Evolutionary conservation across 2,113 vertebrate genomes (phyloP).

Genomic region (Romanogobio albipinnatus): DNA sequence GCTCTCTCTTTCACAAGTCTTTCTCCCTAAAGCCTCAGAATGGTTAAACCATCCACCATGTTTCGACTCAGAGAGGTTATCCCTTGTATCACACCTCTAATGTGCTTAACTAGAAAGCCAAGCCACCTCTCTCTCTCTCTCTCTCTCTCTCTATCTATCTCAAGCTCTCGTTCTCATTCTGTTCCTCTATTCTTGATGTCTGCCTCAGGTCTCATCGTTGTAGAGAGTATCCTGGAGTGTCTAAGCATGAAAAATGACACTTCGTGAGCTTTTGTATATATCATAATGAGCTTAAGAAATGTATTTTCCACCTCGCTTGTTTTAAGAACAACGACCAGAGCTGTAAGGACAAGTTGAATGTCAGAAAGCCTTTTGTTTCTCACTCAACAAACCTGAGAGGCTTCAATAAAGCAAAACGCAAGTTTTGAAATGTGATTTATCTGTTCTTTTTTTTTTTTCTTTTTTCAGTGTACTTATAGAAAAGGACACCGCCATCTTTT

Average conservation of each 20-base stretch:
- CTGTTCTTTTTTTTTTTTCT: neutral
- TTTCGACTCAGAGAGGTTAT: neutral
- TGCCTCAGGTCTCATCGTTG: neutral
- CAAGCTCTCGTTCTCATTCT: neutral
- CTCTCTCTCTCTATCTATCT: neutral
- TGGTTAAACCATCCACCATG: neutral
- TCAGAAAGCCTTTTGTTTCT: neutral
- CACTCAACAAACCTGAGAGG: neutral
- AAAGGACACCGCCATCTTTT: constrained; percentile 12
- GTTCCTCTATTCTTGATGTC: neutral
- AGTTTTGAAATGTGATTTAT: neutral
- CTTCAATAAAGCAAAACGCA: neutral
- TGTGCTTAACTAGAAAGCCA: constrained; percentile 24
- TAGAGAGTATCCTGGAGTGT: neutral
- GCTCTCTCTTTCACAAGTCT: neutral
- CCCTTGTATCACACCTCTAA: constrained; percentile 26
- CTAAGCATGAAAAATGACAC: constrained; percentile 30
- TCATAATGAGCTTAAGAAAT: constrained; percentile 39
- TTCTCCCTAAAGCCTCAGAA: neutral
- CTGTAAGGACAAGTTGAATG: constrained; percentile 26
- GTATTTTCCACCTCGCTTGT: constrained; percentile 34
- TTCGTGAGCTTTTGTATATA: constrained; percentile 23
- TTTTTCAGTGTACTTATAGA: neutral
- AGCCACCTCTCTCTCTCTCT: neutral
- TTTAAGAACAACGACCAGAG: constrained; percentile 34